phyloP scores from a whole-genome alignment of 2,797 vertebrate genomes.

The Anguilla obscura region DNA sequence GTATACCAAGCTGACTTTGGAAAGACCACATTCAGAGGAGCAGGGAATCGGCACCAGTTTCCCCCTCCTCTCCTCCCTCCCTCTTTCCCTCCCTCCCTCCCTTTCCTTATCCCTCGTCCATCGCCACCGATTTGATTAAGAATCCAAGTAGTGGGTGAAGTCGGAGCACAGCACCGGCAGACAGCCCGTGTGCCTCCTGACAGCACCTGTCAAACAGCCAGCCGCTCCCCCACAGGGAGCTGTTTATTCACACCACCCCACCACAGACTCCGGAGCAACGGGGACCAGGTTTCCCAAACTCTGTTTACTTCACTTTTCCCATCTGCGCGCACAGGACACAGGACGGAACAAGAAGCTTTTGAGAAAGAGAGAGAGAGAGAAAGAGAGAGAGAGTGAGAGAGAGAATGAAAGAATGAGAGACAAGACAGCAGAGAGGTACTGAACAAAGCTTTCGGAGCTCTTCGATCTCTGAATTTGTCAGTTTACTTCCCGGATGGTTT shows the following conservation, averaged over 20 bases:
- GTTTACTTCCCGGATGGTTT: neutral
- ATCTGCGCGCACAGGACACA: neutral
- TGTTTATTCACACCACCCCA: slow-evolving; percentile 25
- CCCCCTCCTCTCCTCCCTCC: neutral
- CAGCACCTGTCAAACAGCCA: neutral
- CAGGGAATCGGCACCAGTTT: neutral
- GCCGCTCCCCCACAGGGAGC: neutral
- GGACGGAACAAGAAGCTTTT: neutral
- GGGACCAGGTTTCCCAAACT: slow-evolving; percentile 41
- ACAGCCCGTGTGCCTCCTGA: slow-evolving; percentile 24
- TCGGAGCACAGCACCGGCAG: neutral
- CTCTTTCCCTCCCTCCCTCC: slow-evolving; percentile 25
- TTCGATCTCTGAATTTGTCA: neutral
- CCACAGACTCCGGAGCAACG: slow-evolving; percentile 41
- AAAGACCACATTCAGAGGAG: neutral
- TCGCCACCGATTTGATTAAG: slow-evolving; percentile 60
- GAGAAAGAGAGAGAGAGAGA: neutral
- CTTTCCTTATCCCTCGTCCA: slow-evolving; percentile 23
- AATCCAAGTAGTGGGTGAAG: slow-evolving; percentile 42
- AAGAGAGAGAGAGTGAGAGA: neutral
- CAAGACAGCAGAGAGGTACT: neutral
- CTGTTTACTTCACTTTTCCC: slow-evolving; percentile 9
- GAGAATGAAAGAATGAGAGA: neutral
- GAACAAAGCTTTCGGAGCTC: neutral
- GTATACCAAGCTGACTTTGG: neutral